A percentile compares a stretch with the other conserved stretches of the same genome.
These are phyloP conservation scores for Hippocampus guttulatus DNA, from an alignment of 2,113 vertebrate species.

Conservation along the genomic window DNA sequence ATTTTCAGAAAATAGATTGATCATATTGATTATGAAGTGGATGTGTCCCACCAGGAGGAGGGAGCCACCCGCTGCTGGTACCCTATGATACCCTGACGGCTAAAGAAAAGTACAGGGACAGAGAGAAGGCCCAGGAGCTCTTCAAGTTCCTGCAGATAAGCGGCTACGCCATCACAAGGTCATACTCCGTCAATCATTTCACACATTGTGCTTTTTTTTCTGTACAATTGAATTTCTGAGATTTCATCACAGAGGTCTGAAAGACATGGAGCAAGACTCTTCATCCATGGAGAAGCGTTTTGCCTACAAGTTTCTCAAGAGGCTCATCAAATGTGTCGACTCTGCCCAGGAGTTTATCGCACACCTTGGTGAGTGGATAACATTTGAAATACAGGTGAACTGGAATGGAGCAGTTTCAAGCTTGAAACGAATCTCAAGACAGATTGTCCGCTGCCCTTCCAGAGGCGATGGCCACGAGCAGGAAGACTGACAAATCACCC, in stretches of 20 bases:
- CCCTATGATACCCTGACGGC: conserved; percentile 96
- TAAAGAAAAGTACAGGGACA: conserved; percentile 92
- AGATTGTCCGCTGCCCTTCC: conserved; percentile 22
- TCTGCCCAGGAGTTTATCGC: conserved; percentile 97
- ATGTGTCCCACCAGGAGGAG: conserved; percentile 76
- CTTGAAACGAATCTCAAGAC: neutral
- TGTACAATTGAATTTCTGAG: neutral
- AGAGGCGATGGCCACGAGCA: conserved; percentile 95
- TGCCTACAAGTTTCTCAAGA: conserved; percentile 90
- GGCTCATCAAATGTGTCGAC: conserved; percentile 88
- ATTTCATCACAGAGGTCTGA: conserved; percentile 74
- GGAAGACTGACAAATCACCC: conserved; percentile 93
- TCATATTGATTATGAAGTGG: neutral
- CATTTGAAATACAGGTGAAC: neutral
- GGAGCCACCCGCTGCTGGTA: conserved; percentile 88
- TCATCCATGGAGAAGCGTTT: conserved; percentile 96
- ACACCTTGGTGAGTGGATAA: conserved; percentile 82
- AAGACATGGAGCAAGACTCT: conserved; percentile 86
- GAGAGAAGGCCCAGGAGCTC: conserved; percentile 94
- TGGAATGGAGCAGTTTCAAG: neutral
- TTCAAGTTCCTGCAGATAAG: conserved; percentile 93
- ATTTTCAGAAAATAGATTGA: neutral
- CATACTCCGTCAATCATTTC: neutral
- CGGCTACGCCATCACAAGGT: conserved; percentile 78
- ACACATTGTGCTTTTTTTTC: neutral